Evolutionary conservation across 2,888 invertebrate species (phyloP).

Genomic region (Stenotaenia linearis): DNA sequence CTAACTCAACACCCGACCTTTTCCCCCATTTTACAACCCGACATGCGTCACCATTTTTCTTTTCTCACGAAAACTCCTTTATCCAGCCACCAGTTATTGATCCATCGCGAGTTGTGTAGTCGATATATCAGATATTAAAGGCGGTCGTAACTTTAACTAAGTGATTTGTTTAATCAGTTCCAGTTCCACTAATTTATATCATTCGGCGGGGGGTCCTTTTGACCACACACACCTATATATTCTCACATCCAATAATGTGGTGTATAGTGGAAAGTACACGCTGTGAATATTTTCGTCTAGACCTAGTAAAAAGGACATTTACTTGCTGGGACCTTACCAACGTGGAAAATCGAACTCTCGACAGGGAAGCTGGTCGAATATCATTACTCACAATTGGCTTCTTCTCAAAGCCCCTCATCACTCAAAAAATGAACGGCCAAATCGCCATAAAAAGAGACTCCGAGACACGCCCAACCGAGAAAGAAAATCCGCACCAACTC

Average conservation of each 20-base stretch:
- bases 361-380: slow-evolving; percentile 19
- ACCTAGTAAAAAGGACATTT: neutral
- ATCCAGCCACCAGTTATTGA: neutral
- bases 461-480: neutral
- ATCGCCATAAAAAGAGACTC: neutral
- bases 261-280: neutral
- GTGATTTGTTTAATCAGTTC: slow-evolving; percentile 24
- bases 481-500: neutral
- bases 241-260: neutral
- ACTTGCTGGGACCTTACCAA: neutral
- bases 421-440: slow-evolving; percentile 13
- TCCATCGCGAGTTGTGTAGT: neutral
- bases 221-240: neutral
- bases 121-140: neutral
- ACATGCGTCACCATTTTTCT: neutral
- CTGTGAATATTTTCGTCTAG: slow-evolving; percentile 15
- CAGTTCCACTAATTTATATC: slow-evolving; percentile 1
- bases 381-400: slow-evolving; percentile 26
- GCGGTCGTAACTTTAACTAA: slow-evolving; percentile 21
- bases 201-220: neutral
- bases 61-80: neutral
- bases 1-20: neutral
- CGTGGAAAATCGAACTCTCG: slow-evolving; percentile 4
- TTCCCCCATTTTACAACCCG: neutral
- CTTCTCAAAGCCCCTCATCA: slow-evolving; percentile 19